Evolutionary conservation across 2,113 vertebrate species (phyloP).

Genomic region (Passer domesticus): DNA sequence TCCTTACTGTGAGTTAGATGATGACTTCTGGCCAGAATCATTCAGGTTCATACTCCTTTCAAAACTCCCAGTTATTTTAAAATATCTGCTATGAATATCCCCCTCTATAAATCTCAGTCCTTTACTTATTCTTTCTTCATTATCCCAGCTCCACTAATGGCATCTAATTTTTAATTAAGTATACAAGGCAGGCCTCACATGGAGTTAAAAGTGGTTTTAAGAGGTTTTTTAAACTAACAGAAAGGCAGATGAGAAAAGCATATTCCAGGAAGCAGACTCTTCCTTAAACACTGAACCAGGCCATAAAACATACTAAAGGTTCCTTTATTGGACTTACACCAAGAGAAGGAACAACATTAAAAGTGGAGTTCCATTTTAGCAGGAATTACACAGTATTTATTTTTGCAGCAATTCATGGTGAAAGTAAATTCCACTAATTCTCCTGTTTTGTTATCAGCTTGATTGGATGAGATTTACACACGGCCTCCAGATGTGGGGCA

Average conservation of each 20-base stretch:
- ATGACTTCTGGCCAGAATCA: background rate
- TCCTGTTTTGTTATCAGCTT: constrained; percentile 11
- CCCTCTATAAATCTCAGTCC: background rate
- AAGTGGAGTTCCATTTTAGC: background rate
- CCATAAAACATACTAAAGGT: background rate
- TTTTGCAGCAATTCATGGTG: background rate
- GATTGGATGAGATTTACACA: constrained; percentile 28
- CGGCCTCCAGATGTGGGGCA: constrained; percentile 16
- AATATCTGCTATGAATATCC: background rate
- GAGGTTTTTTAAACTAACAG: background rate
- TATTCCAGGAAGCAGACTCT: background rate
- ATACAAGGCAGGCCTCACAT: background rate
- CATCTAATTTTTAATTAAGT: background rate
- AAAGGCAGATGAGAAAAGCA: background rate
- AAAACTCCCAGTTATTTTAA: background rate
- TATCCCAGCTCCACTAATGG: background rate
- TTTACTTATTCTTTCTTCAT: background rate
- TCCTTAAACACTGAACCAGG: background rate
- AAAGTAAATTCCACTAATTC: constrained; percentile 31
- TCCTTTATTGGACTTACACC: background rate
- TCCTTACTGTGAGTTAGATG: background rate
- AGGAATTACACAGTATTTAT: background rate
- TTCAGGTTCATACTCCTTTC: background rate
- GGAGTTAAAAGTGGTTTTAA: background rate
- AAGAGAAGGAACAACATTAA: background rate